Percentiles rank a stretch among this genome's conserved stretches.
These are phyloP conservation scores for Synergus japonicus DNA, from an alignment of 2,888 invertebrate genomes.

Conservation along the genomic window DNA sequence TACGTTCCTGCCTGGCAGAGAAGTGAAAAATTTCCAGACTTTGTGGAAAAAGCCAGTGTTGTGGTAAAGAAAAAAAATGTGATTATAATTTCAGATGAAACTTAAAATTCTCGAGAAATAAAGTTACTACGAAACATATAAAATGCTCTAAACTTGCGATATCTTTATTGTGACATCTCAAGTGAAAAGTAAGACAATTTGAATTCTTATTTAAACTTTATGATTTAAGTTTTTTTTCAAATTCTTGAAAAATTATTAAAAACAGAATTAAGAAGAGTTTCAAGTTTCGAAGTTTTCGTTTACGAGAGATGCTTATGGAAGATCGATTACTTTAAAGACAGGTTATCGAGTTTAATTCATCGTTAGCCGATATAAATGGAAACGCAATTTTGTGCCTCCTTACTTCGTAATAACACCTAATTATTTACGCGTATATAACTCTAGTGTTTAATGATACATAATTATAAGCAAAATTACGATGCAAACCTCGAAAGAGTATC, in stretches of 20 bases:
- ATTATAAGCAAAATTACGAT: neutral
- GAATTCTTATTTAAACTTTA: no score
- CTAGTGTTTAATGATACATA: neutral
- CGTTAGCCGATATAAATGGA: neutral
- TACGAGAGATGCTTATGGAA: neutral
- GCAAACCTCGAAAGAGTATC: neutral
- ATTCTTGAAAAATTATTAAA: neutral
- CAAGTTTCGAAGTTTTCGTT: neutral
- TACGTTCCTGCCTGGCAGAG: neutral
- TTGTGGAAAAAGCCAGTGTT: neutral
- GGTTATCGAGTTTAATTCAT: neutral
- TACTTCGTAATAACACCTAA: neutral
- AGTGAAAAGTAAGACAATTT: no score
- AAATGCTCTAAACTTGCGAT: no score
- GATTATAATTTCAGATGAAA: neutral
- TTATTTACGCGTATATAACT: neutral
- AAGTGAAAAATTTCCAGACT: neutral
- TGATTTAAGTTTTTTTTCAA: neutral
- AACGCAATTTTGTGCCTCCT: neutral
- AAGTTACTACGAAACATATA: neutral
- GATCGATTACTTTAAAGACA: conserved; percentile 5
- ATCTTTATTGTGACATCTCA: no score
- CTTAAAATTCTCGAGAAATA: neutral
- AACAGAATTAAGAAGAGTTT: neutral
- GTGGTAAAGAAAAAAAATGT: neutral